Base-by-base conservation (phyloP, 2,113 vertebrate genomes). In the Pardalotus punctatus region DNA sequence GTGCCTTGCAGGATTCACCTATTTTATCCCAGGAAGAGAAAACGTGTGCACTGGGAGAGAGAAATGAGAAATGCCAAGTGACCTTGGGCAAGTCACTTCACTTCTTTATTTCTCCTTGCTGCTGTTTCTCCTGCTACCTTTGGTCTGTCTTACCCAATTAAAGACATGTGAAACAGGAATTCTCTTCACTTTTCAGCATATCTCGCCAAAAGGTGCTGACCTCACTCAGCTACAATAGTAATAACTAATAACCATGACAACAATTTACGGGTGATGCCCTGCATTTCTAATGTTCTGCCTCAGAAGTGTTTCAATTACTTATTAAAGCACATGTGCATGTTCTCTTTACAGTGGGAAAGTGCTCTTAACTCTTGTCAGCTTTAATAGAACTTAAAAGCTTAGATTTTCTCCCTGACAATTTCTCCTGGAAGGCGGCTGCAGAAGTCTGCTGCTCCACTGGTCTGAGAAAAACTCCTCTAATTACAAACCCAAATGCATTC, bases 41-140 rank as follows among this genome's bases (percentile, higher is more conserved):
- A 79, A 77, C 1, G 0, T 61, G 70, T 83, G 61, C 53, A 23
- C 70, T 40, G 31, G 84, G 50, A 92, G 84, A 87, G 36, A 86
- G 74, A 65, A 92, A 79, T 12, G 25, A 95, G 71, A 70, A 77
- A 85, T 31, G 69, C 73, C 1, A 4, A 36, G 79, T 88, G 95
- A 93, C 93, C 89, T 94, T 96, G 91, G 42, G 38, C 42, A 85
- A 87, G 66, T 42, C 81, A 57, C 80, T 79, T 80, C 81, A 60
- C 51, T 87, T 24, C 71, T 84, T 61, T 42, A 35, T 85, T 96
- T 87, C 66, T 77, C 74, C 64, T 90, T 43, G 54, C 42, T 88
- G n/a, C 54, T 40, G 1, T 82, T 88, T 72, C 33, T 48, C 36
- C 29, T 50, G 33, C 29, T 90, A 18, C 36, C 42, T 88, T 77